Percentiles rank a stretch among this genome's conserved stretches.
Evolutionary conservation across 1,140 invertebrate genomes (phyloP).

Genomic region (Ridgeia piscesae): DNA sequence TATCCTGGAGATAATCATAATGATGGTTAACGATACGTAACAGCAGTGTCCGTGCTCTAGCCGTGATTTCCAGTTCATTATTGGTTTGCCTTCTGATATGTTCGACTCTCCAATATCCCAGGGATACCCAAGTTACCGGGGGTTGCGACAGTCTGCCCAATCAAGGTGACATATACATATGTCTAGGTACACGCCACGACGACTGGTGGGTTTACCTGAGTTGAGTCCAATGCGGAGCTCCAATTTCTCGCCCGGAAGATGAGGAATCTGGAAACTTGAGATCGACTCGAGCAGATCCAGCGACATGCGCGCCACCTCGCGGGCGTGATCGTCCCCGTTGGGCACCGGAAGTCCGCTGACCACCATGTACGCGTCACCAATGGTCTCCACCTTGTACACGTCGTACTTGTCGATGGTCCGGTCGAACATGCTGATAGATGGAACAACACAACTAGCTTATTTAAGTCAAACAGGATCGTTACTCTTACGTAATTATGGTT

Average conservation of each 20-base stretch:
- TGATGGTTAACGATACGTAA: too few species aligned
- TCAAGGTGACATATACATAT: neutral
- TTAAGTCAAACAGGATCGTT: too few species aligned
- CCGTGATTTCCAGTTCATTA: too few species aligned
- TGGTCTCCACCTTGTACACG: slow-evolving; percentile 57
- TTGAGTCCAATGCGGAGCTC: slow-evolving; percentile 92
- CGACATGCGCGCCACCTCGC: slow-evolving; percentile 84
- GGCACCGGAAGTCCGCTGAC: slow-evolving; percentile 54
- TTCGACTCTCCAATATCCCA: too few species aligned
- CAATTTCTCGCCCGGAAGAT: slow-evolving; percentile 80
- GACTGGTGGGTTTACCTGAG: slow-evolving; percentile 66
- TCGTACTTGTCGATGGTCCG: slow-evolving; percentile 53
- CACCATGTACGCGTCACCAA: slow-evolving; percentile 58
- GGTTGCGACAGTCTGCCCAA: neutral
- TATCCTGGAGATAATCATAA: too few species aligned
- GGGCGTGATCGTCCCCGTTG: slow-evolving; percentile 75
- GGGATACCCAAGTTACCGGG: neutral
- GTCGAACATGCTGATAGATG: slow-evolving; percentile 52
- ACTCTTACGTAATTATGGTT: too few species aligned
- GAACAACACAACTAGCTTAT: neutral
- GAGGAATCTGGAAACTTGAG: slow-evolving; percentile 81
- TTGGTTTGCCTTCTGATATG: too few species aligned
- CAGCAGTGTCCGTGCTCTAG: too few species aligned
- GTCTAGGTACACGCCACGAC: neutral
- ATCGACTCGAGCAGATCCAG: slow-evolving; percentile 82